Percentiles rank a stretch among this genome's conserved stretches.
Evolutionary conservation across 2,888 invertebrate genomes (phyloP).

Genomic region (Suillia variegata): DNA sequence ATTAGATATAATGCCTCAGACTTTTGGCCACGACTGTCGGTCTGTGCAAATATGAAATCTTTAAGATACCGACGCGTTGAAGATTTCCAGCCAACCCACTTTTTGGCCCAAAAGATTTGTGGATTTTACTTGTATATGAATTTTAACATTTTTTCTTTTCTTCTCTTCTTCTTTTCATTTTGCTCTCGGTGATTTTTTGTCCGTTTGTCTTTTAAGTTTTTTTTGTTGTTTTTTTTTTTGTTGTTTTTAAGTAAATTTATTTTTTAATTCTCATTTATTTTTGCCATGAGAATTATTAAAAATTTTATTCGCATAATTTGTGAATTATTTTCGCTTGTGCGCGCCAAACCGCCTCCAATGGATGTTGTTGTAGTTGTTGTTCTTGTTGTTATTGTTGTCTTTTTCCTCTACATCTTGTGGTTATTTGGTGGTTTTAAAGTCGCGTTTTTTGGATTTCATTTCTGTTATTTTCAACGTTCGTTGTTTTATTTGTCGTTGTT

Average conservation of each 20-base stretch:
- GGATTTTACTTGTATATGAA: slow-evolving; percentile 1
- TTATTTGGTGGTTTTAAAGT: background rate
- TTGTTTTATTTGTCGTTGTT: no score
- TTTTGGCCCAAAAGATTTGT: slow-evolving; percentile 10
- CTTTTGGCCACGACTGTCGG: no score
- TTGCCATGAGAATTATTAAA: slow-evolving; percentile 57
- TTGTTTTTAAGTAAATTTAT: no score
- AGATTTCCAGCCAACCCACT: slow-evolving; percentile 26
- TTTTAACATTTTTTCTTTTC: slow-evolving; percentile 7
- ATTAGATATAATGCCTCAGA: no score
- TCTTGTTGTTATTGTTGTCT: background rate
- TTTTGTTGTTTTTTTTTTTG: slow-evolving; percentile 16
- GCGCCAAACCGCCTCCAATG: slow-evolving; percentile 44
- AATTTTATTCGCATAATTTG: slow-evolving; percentile 61
- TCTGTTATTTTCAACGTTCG: background rate
- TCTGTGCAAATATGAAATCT: slow-evolving; percentile 13
- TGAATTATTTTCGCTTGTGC: slow-evolving; percentile 55
- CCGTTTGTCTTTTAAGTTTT: no score
- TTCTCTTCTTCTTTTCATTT: slow-evolving; percentile 4
- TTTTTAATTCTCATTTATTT: slow-evolving; percentile 39
- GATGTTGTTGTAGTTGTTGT: slow-evolving; percentile 6
- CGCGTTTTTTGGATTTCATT: background rate
- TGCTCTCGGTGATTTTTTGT: no score
- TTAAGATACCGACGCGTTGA: slow-evolving; percentile 21
- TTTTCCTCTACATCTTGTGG: background rate